Evolutionary conservation across 2,888 invertebrate species (phyloP).

Genomic region (Hedychridium roseum): DNA sequence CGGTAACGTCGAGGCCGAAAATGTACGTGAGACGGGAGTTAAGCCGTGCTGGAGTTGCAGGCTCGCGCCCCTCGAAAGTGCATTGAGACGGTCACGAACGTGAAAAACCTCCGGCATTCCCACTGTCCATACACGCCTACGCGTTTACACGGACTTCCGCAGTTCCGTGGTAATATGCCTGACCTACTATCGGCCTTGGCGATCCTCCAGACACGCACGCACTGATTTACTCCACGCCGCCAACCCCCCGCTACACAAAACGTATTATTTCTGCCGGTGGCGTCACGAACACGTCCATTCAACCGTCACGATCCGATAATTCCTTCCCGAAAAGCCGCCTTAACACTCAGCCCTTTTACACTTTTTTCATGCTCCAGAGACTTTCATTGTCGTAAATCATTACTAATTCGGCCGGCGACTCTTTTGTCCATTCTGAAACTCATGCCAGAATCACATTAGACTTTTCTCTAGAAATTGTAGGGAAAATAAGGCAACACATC

Average conservation of each 20-base stretch:
- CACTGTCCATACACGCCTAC: conserved; percentile 9
- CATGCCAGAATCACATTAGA: too few species aligned
- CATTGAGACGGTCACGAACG: conserved; percentile 59
- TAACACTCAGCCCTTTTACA: neutral
- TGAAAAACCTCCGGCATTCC: conserved; percentile 18
- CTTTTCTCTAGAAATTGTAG: too few species aligned
- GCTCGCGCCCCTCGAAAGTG: conserved; percentile 47
- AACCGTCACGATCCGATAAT: conserved; percentile 21
- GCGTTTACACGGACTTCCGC: conserved; percentile 1
- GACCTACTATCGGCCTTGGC: conserved; percentile 19
- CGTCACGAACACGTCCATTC: conserved; percentile 12
- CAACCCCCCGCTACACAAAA: neutral
- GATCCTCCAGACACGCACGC: conserved; percentile 11
- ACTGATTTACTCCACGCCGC: conserved; percentile 18
- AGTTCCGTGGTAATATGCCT: neutral
- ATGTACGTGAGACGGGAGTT: conserved; percentile 47
- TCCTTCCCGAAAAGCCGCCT: neutral
- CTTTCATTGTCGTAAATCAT: too few species aligned
- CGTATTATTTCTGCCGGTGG: conserved; percentile 15
- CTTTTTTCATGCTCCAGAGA: too few species aligned
- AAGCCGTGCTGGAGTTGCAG: conserved; percentile 53
- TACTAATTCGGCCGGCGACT: too few species aligned
- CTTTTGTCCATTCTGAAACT: too few species aligned
- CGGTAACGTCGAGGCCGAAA: conserved; percentile 18
- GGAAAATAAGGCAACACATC: too few species aligned